Conservation (phyloP, 2,797 vertebrate species). For the Gadopsis bispinosus region DNA sequence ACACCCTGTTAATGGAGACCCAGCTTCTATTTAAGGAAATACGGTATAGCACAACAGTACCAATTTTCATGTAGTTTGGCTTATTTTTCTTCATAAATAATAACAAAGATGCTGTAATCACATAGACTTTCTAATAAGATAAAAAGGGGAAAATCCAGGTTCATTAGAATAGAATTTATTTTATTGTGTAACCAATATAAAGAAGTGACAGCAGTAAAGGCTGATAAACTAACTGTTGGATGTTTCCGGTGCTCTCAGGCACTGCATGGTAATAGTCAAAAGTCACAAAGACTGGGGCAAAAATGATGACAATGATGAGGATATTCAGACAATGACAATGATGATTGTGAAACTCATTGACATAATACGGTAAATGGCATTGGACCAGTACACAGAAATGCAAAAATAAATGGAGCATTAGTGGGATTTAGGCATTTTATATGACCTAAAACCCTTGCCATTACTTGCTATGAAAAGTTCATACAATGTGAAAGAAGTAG, state of each 20-base stretch:
- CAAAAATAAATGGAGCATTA: constrained; percentile 7
- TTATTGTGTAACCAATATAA: not conserved
- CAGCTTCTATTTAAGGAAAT: too few relatives aligned
- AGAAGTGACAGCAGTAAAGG: not conserved
- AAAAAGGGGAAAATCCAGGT: not conserved
- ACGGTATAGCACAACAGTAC: too few relatives aligned
- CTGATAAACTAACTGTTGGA: too few relatives aligned
- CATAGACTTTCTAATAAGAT: not conserved
- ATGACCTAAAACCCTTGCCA: not conserved
- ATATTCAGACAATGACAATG: constrained; percentile 36
- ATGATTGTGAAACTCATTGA: constrained; percentile 49
- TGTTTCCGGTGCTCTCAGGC: constrained; percentile 2
- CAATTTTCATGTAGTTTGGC: not conserved
- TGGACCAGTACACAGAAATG: constrained; percentile 25
- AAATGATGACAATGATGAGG: constrained; percentile 2
- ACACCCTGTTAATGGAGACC: too few relatives aligned
- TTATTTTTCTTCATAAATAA: not conserved
- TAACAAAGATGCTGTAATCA: not conserved
- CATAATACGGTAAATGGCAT: constrained; percentile 38
- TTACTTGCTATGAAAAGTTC: not conserved
- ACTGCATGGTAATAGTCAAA: constrained; percentile 8
- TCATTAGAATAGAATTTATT: not conserved
- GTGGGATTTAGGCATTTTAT: not conserved
- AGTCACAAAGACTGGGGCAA: constrained; percentile 31
- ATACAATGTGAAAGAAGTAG: constrained; percentile 72